phyloP scores from a whole-genome alignment of 1,140 invertebrate species.

The Eciton burchellii region DNA sequence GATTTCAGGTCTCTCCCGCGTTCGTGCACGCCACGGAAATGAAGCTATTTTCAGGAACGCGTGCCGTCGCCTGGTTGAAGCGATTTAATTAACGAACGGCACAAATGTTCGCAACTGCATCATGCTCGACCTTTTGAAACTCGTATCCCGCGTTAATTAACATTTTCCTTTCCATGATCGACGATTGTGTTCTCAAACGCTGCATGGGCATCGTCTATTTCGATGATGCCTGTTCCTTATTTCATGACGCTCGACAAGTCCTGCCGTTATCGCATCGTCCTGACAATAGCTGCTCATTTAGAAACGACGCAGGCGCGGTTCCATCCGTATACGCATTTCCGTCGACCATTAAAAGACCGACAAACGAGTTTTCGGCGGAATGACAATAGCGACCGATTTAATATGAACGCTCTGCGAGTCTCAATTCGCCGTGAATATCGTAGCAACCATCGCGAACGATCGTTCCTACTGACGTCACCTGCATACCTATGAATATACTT shows the following conservation, averaged over 20 bases:
- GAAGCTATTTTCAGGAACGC: constrained; percentile 30
- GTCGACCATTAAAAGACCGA: constrained; percentile 39
- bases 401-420: constrained; percentile 39
- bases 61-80: constrained; percentile 7
- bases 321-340: constrained; percentile 63
- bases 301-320: constrained; percentile 38
- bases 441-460: neutral
- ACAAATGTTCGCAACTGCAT: neutral
- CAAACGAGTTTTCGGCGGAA: constrained; percentile 55
- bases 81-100: constrained; percentile 18
- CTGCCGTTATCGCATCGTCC: neutral
- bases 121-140: neutral
- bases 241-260: neutral
- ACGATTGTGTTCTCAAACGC: no score
- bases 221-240: neutral
- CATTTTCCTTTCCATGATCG: no score
- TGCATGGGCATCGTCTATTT: no score
- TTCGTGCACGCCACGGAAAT: constrained; percentile 21
- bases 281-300: constrained; percentile 48
- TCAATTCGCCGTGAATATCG: constrained; percentile 1
- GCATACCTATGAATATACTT: neutral
- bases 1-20: constrained; percentile 19
- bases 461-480: neutral
- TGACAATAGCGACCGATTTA: constrained; percentile 61
- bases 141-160: neutral